phyloP scores from a whole-genome alignment of 2,888 invertebrate genomes.

The Tribolium freemani region DNA sequence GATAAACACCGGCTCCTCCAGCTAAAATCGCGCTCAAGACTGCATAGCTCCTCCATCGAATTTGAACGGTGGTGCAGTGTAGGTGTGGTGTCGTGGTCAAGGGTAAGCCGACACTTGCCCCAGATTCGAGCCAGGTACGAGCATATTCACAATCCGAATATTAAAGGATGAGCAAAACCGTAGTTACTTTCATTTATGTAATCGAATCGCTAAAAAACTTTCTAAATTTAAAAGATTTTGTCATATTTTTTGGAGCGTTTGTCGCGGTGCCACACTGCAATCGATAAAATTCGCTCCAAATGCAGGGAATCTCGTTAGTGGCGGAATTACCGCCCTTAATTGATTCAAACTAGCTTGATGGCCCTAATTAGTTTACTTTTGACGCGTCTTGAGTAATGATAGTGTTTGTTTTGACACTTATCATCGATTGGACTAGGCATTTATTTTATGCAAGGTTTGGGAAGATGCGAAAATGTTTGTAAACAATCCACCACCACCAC shows the following conservation, averaged over 20 bases:
- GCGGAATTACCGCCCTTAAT: not conserved
- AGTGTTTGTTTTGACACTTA: too few relatives aligned
- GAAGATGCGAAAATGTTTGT: constrained; percentile 29
- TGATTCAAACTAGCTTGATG: too few relatives aligned
- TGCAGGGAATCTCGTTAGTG: too few relatives aligned
- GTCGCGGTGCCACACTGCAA: too few relatives aligned
- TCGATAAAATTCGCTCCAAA: too few relatives aligned
- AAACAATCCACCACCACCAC: constrained; percentile 25
- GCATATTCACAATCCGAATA: too few relatives aligned
- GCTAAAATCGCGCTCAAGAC: constrained; percentile 22
- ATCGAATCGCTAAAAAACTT: not conserved
- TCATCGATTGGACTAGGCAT: too few relatives aligned
- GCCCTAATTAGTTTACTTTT: too few relatives aligned
- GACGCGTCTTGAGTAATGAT: too few relatives aligned
- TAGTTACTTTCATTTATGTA: not conserved
- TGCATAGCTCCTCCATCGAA: constrained; percentile 10
- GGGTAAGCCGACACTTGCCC: not conserved
- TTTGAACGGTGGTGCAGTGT: constrained; percentile 7
- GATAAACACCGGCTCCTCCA: constrained; percentile 38
- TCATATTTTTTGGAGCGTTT: too few relatives aligned
- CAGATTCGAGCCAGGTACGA: constrained; percentile 1
- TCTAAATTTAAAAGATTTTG: too few relatives aligned
- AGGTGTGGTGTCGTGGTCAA: constrained; percentile 26
- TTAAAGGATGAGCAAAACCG: not conserved
- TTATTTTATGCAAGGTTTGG: constrained; percentile 4